A percentile compares a stretch with the other conserved stretches of the same genome.
phyloP scores from a whole-genome alignment of 2,113 vertebrate genomes.

The Rhinopithecus roxellana region DNA sequence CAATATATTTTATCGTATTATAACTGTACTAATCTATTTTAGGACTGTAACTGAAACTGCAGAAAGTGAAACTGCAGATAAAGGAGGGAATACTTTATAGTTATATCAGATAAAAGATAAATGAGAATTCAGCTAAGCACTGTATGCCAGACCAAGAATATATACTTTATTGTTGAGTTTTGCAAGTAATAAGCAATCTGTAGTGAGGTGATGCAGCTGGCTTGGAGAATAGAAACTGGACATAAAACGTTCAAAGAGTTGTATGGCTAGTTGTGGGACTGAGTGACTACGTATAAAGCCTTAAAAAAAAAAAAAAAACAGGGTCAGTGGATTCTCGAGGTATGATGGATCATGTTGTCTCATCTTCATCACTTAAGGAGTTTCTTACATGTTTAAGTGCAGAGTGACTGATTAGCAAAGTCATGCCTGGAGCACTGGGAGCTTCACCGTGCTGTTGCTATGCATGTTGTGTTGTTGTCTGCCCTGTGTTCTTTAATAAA shows the following conservation, averaged over 20 bases:
- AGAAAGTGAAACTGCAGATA: not conserved
- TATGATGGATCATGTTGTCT: not conserved
- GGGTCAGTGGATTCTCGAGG: not conserved
- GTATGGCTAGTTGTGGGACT: rapidly evolving
- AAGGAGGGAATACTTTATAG: not conserved
- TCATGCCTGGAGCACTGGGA: not conserved
- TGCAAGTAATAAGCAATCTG: not conserved
- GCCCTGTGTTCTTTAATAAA: not conserved
- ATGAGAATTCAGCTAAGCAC: not conserved
- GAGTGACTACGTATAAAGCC: not conserved
- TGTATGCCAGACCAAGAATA: not conserved
- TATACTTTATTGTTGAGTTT: no score
- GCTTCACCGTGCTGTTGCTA: not conserved
- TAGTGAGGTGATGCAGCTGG: not conserved
- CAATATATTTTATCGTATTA: not conserved
- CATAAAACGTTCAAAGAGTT: not conserved
- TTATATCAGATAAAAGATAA: not conserved
- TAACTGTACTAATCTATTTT: not conserved
- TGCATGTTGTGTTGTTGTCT: no score
- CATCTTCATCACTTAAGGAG: not conserved
- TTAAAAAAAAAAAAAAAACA: not conserved
- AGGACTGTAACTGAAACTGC: not conserved
- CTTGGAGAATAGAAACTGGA: not conserved
- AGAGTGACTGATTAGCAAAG: not conserved
- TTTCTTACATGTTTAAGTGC: not conserved